Evolutionary conservation across 1,140 invertebrate species (phyloP).

Genomic region (Drosophila gunungcola): DNA sequence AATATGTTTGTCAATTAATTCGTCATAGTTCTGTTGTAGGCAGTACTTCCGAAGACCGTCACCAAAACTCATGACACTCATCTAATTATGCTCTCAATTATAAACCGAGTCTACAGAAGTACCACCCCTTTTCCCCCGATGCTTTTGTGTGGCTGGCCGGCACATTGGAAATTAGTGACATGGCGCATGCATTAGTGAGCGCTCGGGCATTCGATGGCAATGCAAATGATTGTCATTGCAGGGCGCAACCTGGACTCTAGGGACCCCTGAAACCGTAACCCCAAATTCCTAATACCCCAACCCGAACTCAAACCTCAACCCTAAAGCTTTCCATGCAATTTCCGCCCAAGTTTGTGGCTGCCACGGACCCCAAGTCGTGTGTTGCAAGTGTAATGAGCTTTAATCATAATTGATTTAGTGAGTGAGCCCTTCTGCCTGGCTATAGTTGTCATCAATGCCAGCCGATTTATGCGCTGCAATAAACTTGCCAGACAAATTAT

Average conservation of each 20-base stretch:
- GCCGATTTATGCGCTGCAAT: conserved; percentile 75
- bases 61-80: conserved; percentile 52
- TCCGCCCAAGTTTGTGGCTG: conserved; percentile 69
- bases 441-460: conserved; percentile 62
- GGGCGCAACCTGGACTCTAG: conserved; percentile 48
- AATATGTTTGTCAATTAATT: background rate
- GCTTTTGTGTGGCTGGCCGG: conserved; percentile 32
- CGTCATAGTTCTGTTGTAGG: background rate
- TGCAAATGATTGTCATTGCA: conserved; percentile 76
- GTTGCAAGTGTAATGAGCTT: conserved; percentile 76
- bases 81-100: conserved; percentile 78
- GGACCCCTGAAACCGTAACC: conserved; percentile 5
- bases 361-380: conserved; percentile 31
- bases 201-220: conserved; percentile 61
- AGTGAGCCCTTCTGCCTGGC: conserved; percentile 30
- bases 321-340: conserved; percentile 49
- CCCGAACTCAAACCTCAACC: conserved; percentile 9
- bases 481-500: conserved; percentile 77
- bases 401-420: conserved; percentile 83
- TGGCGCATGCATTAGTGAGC: conserved; percentile 39
- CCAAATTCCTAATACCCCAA: conserved; percentile 23
- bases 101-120: conserved; percentile 32
- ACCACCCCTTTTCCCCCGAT: background rate
- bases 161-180: conserved; percentile 47
- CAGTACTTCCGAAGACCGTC: conserved; percentile 3